These are phyloP conservation scores for Spilogale gracilis DNA, from an alignment of 2,113 vertebrate genomes.

Conservation along the genomic window DNA sequence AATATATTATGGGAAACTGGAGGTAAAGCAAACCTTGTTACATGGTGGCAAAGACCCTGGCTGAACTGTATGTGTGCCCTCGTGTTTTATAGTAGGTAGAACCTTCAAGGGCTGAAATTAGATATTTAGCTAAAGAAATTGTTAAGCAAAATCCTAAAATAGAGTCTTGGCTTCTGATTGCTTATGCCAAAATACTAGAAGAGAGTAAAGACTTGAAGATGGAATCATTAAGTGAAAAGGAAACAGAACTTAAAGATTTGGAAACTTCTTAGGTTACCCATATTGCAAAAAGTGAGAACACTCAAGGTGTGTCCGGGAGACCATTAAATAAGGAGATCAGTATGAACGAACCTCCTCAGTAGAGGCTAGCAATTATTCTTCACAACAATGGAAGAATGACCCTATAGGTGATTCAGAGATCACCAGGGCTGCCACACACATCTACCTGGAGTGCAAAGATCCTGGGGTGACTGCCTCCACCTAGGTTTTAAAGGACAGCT, in stretches of 20 bases:
- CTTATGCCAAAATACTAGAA: background rate
- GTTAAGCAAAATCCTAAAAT: conserved; percentile 2
- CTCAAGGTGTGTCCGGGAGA: background rate
- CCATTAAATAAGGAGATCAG: background rate
- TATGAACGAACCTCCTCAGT: background rate
- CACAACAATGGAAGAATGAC: background rate
- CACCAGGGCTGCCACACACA: background rate
- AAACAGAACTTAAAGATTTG: background rate
- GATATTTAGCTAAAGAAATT: background rate
- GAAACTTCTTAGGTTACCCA: background rate
- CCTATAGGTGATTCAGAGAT: background rate
- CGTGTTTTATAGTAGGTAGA: background rate
- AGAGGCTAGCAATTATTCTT: background rate
- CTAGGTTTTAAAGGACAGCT: background rate
- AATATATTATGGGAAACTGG: background rate
- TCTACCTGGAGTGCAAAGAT: background rate
- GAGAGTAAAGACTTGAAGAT: background rate
- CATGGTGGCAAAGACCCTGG: background rate
- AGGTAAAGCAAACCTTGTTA: background rate
- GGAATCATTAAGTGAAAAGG: background rate
- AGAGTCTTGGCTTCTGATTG: background rate
- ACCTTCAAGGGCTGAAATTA: background rate
- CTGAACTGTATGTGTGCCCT: background rate
- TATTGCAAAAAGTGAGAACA: background rate
- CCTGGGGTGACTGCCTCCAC: background rate